phyloP scores from a whole-genome alignment of 1,140 invertebrate species.

The Brachionus plicatilis region DNA sequence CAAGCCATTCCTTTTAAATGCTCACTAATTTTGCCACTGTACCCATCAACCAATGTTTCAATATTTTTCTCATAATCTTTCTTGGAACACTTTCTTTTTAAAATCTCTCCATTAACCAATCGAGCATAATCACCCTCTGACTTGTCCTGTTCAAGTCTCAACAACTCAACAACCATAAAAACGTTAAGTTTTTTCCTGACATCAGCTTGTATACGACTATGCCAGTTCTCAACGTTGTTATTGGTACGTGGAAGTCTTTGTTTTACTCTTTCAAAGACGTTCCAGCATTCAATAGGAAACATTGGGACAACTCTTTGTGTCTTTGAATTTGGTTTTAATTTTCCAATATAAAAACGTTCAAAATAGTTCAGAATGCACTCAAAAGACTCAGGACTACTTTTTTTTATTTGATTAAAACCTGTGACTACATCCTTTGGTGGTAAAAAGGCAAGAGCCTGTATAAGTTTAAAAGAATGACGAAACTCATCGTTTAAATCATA shows the following conservation, averaged over 20 bases:
- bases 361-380: too few species aligned
- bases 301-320: background rate
- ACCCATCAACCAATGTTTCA: background rate
- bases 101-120: background rate
- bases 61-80: conserved; percentile 4
- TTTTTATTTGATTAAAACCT: too few species aligned
- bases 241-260: background rate
- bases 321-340: background rate
- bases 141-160: background rate
- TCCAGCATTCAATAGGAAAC: background rate
- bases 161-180: background rate
- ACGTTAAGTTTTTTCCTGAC: background rate
- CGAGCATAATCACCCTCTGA: background rate
- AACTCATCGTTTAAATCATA: too few species aligned
- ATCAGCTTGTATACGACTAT: background rate
- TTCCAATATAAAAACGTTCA: too few species aligned
- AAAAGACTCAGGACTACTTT: too few species aligned
- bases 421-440: too few species aligned
- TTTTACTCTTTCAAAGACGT: conserved; percentile 1
- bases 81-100: background rate
- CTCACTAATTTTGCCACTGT: background rate
- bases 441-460: background rate
- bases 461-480: too few species aligned
- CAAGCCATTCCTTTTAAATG: background rate
- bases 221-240: background rate